Percentiles rank a stretch among this genome's conserved stretches.
These are phyloP conservation scores for Oryzias dopingdopingensis DNA, from an alignment of 2,797 vertebrate species.

Conservation along the genomic window DNA sequence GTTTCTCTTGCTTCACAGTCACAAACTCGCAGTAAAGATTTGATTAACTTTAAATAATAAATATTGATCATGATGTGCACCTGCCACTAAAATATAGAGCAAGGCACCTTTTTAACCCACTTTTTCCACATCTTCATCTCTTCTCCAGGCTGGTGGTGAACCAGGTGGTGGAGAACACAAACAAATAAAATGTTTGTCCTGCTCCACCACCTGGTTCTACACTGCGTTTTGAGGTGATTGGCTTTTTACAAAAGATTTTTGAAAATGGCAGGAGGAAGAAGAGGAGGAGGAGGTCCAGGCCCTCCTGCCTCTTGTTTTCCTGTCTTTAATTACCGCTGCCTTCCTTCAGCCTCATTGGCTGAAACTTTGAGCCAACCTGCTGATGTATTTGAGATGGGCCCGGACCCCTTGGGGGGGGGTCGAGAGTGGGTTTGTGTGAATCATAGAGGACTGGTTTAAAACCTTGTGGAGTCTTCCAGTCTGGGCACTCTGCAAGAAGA, in stretches of 20 bases:
- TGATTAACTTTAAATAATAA: not conserved
- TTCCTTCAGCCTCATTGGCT: constrained; percentile 47
- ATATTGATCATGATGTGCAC: not conserved
- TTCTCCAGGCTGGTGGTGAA: not conserved
- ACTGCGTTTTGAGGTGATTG: constrained; percentile 15
- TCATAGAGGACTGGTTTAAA: constrained; percentile 60
- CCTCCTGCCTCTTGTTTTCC: constrained; percentile 47
- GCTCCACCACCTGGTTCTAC: constrained; percentile 46
- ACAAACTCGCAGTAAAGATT: not conserved
- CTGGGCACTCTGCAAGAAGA: constrained; percentile 54
- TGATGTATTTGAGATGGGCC: constrained; percentile 16
- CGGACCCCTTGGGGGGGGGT: constrained; percentile 47
- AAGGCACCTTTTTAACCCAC: not conserved
- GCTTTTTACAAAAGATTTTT: constrained; percentile 27
- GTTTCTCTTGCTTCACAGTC: constrained; percentile 1
- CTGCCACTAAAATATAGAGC: not conserved
- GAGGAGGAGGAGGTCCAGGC: not conserved
- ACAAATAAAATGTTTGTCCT: not conserved
- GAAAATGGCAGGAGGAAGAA: not conserved
- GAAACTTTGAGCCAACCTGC: constrained; percentile 52
- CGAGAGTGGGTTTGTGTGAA: constrained; percentile 18
- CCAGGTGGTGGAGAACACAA: too few species aligned
- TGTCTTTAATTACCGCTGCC: constrained; percentile 56
- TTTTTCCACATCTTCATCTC: constrained; percentile 48
- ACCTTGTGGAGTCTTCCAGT: constrained; percentile 24